Percentiles rank a stretch among this genome's conserved stretches.
These are phyloP conservation scores for Pachymerium ferrugineum DNA, from an alignment of 2,888 invertebrate genomes.

Conservation along the genomic window DNA sequence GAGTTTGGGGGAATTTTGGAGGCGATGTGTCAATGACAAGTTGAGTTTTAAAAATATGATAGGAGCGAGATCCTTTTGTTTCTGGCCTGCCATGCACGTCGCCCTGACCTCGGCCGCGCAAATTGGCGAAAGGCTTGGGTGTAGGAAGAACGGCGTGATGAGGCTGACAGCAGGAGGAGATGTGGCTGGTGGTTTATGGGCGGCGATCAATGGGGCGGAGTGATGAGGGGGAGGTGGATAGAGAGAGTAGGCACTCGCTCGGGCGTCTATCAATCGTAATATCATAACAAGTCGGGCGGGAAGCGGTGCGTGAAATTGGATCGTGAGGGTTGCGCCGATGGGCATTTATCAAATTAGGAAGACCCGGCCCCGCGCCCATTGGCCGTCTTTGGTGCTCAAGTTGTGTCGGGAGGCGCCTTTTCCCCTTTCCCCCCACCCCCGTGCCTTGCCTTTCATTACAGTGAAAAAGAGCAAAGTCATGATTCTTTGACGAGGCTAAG, in stretches of 20 bases:
- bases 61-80: background rate
- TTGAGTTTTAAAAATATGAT: too few species aligned
- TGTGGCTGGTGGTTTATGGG: slow-evolving; percentile 31
- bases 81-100: slow-evolving; percentile 12
- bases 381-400: background rate
- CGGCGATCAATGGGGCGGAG: slow-evolving; percentile 28
- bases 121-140: slow-evolving; percentile 32
- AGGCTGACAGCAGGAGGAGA: slow-evolving; percentile 29
- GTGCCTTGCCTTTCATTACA: slow-evolving; percentile 23
- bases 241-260: slow-evolving; percentile 19
- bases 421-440: background rate
- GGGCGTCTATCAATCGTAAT: slow-evolving; percentile 33
- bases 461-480: slow-evolving; percentile 34
- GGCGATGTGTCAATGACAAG: too few species aligned
- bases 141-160: slow-evolving; percentile 16
- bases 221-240: too few species aligned
- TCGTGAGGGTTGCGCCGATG: slow-evolving; percentile 33
- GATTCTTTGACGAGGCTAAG: slow-evolving; percentile 33
- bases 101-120: slow-evolving; percentile 31
- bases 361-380: slow-evolving; percentile 27
- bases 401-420: slow-evolving; percentile 11
- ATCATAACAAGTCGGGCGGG: slow-evolving; percentile 33
- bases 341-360: slow-evolving; percentile 37
- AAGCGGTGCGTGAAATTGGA: slow-evolving; percentile 36
- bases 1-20: too few species aligned